phyloP scores from a whole-genome alignment of 2,113 vertebrate species.

The Ptilonorhynchus violaceus region DNA sequence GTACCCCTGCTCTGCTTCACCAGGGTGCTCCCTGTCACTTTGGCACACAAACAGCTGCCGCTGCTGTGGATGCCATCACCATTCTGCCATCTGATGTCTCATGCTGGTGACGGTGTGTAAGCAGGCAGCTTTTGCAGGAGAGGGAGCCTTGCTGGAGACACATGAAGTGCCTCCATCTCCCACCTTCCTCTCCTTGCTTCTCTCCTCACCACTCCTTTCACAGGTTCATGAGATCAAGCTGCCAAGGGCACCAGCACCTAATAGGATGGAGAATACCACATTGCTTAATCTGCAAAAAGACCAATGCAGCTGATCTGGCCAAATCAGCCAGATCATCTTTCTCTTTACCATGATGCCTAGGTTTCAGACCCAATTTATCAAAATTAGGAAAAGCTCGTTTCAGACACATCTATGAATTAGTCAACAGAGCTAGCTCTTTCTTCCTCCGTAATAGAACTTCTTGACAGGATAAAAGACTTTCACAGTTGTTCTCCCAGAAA shows the following conservation, averaged over 20 bases:
- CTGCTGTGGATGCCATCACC: not conserved
- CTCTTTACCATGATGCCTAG: not conserved
- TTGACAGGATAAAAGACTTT: not conserved
- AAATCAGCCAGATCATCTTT: not conserved
- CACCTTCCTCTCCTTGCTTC: not conserved
- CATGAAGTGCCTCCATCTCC: not conserved
- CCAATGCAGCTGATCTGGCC: not conserved
- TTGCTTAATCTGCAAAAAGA: not conserved
- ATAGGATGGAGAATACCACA: not conserved
- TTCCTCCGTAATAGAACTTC: not conserved
- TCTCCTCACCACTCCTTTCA: not conserved
- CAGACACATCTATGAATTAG: not conserved
- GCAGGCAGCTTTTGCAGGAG: not conserved
- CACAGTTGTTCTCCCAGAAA: not conserved
- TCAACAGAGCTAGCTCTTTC: not conserved
- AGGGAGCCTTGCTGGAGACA: accelerated
- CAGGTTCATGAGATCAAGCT: not conserved
- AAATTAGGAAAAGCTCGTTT: not conserved
- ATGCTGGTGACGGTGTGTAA: not conserved
- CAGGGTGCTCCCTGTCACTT: not conserved
- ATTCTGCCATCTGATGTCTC: not conserved
- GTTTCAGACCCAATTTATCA: not conserved
- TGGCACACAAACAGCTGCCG: too few species aligned
- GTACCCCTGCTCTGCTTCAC: not conserved
- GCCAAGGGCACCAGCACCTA: not conserved